Conservation (phyloP, 2,797 vertebrate species). For the Sylvilagus floridanus region DNA sequence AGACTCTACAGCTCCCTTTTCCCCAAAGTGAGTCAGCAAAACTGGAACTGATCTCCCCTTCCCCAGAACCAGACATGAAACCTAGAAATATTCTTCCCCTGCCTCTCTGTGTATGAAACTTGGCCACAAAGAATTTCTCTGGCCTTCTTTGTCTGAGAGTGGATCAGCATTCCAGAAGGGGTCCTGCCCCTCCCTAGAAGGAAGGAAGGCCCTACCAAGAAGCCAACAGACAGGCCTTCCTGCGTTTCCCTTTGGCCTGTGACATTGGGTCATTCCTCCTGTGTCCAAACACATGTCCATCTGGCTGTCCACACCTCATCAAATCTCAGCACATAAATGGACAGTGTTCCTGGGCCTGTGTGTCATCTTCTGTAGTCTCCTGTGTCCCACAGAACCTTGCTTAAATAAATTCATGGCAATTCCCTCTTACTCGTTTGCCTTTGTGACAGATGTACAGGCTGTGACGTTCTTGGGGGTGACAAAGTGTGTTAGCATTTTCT, state of each 20-base stretch:
- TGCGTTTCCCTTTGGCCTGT: not conserved
- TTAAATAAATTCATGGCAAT: not conserved
- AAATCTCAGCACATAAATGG: not conserved
- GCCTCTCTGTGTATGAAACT: not conserved
- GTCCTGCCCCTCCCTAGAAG: no score
- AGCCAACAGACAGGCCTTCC: not conserved
- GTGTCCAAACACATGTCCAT: not conserved
- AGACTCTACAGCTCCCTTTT: not conserved
- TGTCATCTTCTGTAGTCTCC: not conserved
- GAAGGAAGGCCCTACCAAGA: not conserved
- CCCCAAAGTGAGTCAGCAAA: not conserved
- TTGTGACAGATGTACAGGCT: not conserved
- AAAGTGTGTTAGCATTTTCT: accelerated
- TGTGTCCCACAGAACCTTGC: not conserved
- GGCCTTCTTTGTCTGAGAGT: not conserved
- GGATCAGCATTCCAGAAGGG: not conserved
- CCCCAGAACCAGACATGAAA: not conserved
- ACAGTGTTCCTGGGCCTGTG: not conserved
- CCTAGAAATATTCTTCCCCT: not conserved
- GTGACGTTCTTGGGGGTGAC: not conserved
- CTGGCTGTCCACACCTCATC: not conserved
- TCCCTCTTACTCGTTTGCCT: not conserved
- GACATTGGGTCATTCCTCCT: not conserved
- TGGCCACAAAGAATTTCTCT: not conserved
- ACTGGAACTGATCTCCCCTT: not conserved